Evolutionary conservation across 2,888 invertebrate genomes (phyloP), one percentile per base, ranked within the genome.

Genomic region (Hedychridium roseum): DNA sequence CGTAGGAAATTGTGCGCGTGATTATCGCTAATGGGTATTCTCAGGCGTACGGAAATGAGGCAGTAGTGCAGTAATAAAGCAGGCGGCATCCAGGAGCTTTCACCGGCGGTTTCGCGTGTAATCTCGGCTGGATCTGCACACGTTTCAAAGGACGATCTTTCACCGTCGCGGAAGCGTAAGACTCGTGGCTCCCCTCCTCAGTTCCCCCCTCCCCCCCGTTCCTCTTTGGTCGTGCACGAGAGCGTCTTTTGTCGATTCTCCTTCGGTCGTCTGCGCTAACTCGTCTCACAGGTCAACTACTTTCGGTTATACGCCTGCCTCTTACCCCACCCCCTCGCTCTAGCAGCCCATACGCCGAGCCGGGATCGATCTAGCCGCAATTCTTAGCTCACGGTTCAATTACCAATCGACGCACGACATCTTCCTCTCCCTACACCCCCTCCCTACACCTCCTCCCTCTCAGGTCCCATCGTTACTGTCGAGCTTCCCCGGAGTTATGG

Each of bases 321-420:
- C 30, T 26, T 26, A 34, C 23, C n/a, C 16, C 30, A 15, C 32
- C n/a, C n/a, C n/a, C n/a, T n/a, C 30, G 30, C 5, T 12, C 30
- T 5, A 23, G 23, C 23, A 6, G 23, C 23, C 5, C 5, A 9
- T 5, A 5, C 23, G 23, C 5, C 23, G 23, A 9, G 7, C 14
- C 37, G 14, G 32, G 43, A 47, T 61, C 57, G 57, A 62, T 57
- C 43, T 37, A 21, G 32, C 31, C 44, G 36, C 39, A 43, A n/a
- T n/a, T n/a, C n/a, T n/a, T n/a, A n/a, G n/a, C n/a, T 61, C 51
- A 56, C 54, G 56, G 51, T 62, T 66, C 61, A 60, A 69, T 70
- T 65, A 62, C 58, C 66, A 60, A 70, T 67, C 60, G 59, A 60
- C 55, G 59, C 57, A 47, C 48, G 59, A 66, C 65, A 68, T 62